A percentile compares a stretch with the other conserved stretches of the same genome.
phyloP scores from a whole-genome alignment of 2,888 invertebrate species.

The Hipparchia semele region DNA sequence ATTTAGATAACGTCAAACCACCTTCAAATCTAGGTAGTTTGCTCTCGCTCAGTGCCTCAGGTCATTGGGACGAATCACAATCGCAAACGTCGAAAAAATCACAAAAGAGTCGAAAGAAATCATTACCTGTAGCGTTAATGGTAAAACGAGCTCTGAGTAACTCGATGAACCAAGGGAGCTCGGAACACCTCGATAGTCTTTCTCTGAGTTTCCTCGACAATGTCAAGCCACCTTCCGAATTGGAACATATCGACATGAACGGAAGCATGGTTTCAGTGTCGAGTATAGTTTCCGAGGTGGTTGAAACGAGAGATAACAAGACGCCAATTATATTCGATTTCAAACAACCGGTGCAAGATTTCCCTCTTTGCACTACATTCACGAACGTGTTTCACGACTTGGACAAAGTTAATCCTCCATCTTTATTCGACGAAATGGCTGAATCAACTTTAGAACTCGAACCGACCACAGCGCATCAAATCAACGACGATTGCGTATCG shows the following conservation, averaged over 20 bases:
- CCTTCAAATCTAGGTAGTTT: slow-evolving; percentile 90
- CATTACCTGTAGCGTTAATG: slow-evolving; percentile 87
- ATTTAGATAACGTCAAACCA: slow-evolving; percentile 89
- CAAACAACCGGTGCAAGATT: slow-evolving; percentile 80
- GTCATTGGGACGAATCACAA: slow-evolving; percentile 76
- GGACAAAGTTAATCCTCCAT: slow-evolving; percentile 88
- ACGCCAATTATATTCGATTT: slow-evolving; percentile 82
- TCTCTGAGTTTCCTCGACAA: slow-evolving; percentile 88
- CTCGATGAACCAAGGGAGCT: slow-evolving; percentile 77
- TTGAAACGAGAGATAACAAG: slow-evolving; percentile 77
- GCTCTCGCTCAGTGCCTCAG: slow-evolving; percentile 78
- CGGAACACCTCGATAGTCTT: slow-evolving; percentile 85
- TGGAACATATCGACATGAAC: slow-evolving; percentile 91
- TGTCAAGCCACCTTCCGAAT: slow-evolving; percentile 91
- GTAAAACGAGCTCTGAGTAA: slow-evolving; percentile 88
- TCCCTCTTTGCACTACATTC: slow-evolving; percentile 69
- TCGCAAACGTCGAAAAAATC: slow-evolving; percentile 59
- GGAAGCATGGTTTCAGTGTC: slow-evolving; percentile 93
- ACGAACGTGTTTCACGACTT: slow-evolving; percentile 81
- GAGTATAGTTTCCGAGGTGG: slow-evolving; percentile 91
- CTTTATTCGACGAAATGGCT: slow-evolving; percentile 87
- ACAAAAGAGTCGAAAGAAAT: slow-evolving; percentile 85
- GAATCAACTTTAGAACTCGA: slow-evolving; percentile 82
- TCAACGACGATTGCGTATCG: slow-evolving; percentile 84
- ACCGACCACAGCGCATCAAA: slow-evolving; percentile 79